Evolutionary conservation across 37 sponge, comb jelly and placozoan genomes (phyloP).

Genomic region (Haliclona indistincta): DNA sequence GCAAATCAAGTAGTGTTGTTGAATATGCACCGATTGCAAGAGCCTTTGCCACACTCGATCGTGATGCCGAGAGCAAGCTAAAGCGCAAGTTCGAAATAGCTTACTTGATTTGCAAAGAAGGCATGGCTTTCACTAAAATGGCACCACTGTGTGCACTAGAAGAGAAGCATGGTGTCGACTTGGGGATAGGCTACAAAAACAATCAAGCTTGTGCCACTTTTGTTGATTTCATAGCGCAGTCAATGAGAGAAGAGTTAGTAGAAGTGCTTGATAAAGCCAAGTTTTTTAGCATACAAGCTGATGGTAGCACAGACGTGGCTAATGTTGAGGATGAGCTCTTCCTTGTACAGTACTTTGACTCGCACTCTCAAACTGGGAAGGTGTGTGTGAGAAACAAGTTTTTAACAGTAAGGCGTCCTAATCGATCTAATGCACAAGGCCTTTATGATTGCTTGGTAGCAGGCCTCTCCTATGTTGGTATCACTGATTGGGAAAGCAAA

Average conservation of each 20-base stretch:
- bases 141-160: constrained; percentile 36
- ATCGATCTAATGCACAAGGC: constrained; percentile 13
- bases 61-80: neutral
- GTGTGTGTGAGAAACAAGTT: constrained; percentile 29
- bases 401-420: constrained; percentile 10
- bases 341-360: constrained; percentile 29
- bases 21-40: constrained; percentile 39
- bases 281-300: constrained; percentile 44
- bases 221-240: constrained; percentile 34
- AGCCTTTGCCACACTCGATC: constrained; percentile 12
- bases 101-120: constrained; percentile 47
- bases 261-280: neutral
- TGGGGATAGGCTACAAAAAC: constrained; percentile 48
- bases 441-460: constrained; percentile 10
- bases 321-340: constrained; percentile 41
- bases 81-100: constrained; percentile 43
- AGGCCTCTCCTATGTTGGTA: constrained; percentile 1
- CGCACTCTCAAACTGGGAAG: constrained; percentile 3
- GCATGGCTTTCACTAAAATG: constrained; percentile 47
- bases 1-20: neutral
- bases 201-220: constrained; percentile 45
- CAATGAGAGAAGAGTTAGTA: constrained; percentile 2
- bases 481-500: constrained; percentile 36
- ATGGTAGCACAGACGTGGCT: constrained; percentile 44
- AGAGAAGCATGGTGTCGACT: constrained; percentile 37